Percentiles rank a stretch among this genome's conserved stretches.
Conservation (phyloP, 2,888 invertebrate genomes). For the Cyaniris semiargus region DNA sequence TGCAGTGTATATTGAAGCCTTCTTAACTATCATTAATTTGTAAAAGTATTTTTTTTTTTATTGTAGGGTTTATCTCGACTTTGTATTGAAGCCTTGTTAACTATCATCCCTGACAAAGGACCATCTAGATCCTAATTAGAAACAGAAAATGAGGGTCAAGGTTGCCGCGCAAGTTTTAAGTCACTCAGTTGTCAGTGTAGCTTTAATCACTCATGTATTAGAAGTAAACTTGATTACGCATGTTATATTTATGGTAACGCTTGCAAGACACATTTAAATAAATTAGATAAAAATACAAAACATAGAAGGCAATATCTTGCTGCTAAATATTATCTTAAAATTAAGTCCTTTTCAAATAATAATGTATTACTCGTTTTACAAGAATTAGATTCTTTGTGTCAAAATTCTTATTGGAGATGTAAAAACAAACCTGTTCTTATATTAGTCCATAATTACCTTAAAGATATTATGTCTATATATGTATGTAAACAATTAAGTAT, state of each 20-base stretch:
- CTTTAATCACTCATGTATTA: not conserved
- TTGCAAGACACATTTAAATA: not conserved
- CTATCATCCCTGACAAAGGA: too few relatives aligned
- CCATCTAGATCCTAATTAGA: too few relatives aligned
- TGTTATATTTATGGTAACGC: not conserved
- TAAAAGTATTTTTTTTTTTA: too few relatives aligned
- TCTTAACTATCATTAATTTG: too few relatives aligned
- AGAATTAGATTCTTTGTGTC: not conserved
- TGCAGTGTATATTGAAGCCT: too few relatives aligned
- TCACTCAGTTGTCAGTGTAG: too few relatives aligned
- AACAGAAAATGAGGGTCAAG: too few relatives aligned
- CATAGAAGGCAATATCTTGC: not conserved
- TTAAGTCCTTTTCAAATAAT: not conserved
- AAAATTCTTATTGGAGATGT: slow-evolving; percentile 2
- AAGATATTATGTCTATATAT: not conserved
- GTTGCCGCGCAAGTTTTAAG: too few relatives aligned
- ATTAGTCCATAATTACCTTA: not conserved
- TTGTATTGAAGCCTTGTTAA: too few relatives aligned
- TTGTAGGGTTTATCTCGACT: too few relatives aligned
- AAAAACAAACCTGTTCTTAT: too few relatives aligned
- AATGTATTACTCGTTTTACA: not conserved
- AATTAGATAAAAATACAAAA: slow-evolving; percentile 7
- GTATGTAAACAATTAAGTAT: not conserved
- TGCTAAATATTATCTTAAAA: not conserved
- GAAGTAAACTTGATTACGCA: not conserved